A percentile compares a stretch with the other conserved stretches of the same genome.
Evolutionary conservation across 2,888 invertebrate genomes (phyloP).

Genomic region (Keiferia lycopersicella): DNA sequence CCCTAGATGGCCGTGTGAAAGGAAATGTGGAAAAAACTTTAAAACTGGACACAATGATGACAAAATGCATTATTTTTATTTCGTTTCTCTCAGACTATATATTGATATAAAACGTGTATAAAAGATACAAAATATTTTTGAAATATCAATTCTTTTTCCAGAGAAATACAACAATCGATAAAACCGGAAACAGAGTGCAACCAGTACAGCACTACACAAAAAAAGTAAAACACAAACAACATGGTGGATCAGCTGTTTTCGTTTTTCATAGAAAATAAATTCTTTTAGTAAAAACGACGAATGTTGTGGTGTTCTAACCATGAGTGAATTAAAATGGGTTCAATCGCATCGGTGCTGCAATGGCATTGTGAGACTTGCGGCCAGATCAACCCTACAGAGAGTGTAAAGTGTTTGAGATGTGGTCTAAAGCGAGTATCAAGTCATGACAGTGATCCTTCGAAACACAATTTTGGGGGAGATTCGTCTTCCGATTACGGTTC

Average conservation of each 20-base stretch:
- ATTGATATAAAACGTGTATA: too few relatives aligned
- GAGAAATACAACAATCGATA: neutral
- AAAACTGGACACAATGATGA: too few relatives aligned
- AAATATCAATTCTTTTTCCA: neutral
- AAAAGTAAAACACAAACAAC: constrained; percentile 81
- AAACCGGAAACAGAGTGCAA: neutral
- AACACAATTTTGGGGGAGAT: constrained; percentile 64
- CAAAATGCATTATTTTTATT: too few relatives aligned
- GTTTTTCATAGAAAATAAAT: constrained; percentile 65
- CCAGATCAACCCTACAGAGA: constrained; percentile 94
- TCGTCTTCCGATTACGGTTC: constrained; percentile 70
- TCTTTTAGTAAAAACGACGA: constrained; percentile 71
- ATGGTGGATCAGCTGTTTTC: constrained; percentile 84
- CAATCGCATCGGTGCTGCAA: constrained; percentile 96
- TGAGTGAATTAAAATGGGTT: constrained; percentile 89
- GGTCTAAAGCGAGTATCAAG: constrained; percentile 84
- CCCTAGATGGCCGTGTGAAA: too few relatives aligned
- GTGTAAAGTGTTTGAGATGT: constrained; percentile 91
- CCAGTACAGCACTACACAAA: constrained; percentile 31
- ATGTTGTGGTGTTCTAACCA: constrained; percentile 79
- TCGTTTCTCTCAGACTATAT: too few relatives aligned
- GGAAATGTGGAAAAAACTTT: too few relatives aligned
- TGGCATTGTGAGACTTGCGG: constrained; percentile 95
- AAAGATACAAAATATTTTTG: too few relatives aligned
- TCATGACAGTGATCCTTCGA: constrained; percentile 77